phyloP scores from a whole-genome alignment of 2,113 vertebrate species.

The Sciurus niger region DNA sequence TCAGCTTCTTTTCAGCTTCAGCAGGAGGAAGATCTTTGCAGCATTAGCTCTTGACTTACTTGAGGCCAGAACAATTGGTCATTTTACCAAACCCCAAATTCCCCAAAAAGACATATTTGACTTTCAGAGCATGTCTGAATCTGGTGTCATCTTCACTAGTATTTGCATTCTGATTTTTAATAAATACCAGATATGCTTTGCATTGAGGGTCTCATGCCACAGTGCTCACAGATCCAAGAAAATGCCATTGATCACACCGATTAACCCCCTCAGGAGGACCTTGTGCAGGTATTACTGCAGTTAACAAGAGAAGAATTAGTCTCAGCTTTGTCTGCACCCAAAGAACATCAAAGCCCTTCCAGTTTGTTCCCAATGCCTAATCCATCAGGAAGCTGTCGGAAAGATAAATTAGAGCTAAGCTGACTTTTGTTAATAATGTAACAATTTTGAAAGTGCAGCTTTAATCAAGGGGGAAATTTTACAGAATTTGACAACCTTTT shows the following conservation, averaged over 20 bases:
- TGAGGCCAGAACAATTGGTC: neutral
- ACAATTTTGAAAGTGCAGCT: slow-evolving; percentile 91
- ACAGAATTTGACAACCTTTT: slow-evolving; percentile 94
- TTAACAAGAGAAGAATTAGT: slow-evolving; percentile 62
- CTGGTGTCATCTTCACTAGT: neutral
- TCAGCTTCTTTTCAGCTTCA: neutral
- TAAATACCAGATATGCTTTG: neutral
- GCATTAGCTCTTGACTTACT: neutral
- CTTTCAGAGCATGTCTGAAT: neutral
- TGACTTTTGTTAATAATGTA: slow-evolving; percentile 93
- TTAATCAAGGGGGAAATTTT: slow-evolving; percentile 92
- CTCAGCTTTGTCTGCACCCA: slow-evolving; percentile 40
- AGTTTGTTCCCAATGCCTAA: slow-evolving; percentile 86
- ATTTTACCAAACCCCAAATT: neutral
- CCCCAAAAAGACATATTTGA: neutral
- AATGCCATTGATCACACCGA: neutral
- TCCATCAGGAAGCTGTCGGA: slow-evolving; percentile 85
- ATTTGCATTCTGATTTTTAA: neutral
- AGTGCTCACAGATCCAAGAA: neutral
- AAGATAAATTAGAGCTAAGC: slow-evolving; percentile 76
- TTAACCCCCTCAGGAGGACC: slow-evolving; percentile 26
- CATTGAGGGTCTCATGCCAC: neutral
- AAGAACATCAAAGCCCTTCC: slow-evolving; percentile 74
- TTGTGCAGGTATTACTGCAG: neutral
- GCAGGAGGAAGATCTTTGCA: neutral